Conservation (phyloP, 2,888 invertebrate genomes). For the Drosophila phalerata region DNA sequence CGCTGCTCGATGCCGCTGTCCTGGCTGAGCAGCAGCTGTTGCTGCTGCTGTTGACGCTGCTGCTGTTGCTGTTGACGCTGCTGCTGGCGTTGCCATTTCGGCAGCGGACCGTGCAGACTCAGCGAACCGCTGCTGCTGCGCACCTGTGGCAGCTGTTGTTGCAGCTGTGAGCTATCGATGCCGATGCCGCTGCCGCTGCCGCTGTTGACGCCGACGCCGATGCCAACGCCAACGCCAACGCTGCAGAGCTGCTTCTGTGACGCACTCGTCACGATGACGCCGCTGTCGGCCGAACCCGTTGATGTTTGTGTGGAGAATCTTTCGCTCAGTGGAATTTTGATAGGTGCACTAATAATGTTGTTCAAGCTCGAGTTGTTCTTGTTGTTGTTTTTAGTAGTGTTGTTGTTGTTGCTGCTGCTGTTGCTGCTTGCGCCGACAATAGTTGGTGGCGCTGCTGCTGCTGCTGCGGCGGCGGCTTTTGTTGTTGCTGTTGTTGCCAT, state of each 20-base stretch:
- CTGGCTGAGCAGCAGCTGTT: constrained; percentile 79
- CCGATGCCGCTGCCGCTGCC: constrained; percentile 51
- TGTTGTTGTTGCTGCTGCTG: constrained; percentile 30
- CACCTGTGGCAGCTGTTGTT: constrained; percentile 60
- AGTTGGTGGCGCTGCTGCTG: constrained; percentile 33
- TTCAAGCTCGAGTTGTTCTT: constrained; percentile 25
- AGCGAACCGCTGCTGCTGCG: constrained; percentile 83
- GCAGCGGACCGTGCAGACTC: constrained; percentile 73
- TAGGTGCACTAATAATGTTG: constrained; percentile 75
- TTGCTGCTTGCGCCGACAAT: constrained; percentile 34
- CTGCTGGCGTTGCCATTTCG: constrained; percentile 70
- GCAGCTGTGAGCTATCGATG: constrained; percentile 42
- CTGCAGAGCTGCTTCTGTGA: constrained; percentile 63
- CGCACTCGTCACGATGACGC: constrained; percentile 70
- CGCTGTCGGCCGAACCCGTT: constrained; percentile 84
- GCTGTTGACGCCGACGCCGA: not conserved
- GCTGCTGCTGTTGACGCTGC: constrained; percentile 49
- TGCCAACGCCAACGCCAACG: constrained; percentile 27
- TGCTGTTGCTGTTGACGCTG: constrained; percentile 46
- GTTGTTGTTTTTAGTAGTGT: constrained; percentile 30
- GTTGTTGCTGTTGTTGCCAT: constrained; percentile 77
- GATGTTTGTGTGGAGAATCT: constrained; percentile 84
- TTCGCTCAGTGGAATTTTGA: constrained; percentile 83
- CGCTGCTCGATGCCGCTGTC: constrained; percentile 85
- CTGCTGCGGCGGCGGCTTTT: constrained; percentile 43